A percentile compares a stretch with the other conserved stretches of the same genome.
These are phyloP conservation scores for Eupithecia subumbrata DNA, from an alignment of 2,888 invertebrate genomes.

Conservation along the genomic window DNA sequence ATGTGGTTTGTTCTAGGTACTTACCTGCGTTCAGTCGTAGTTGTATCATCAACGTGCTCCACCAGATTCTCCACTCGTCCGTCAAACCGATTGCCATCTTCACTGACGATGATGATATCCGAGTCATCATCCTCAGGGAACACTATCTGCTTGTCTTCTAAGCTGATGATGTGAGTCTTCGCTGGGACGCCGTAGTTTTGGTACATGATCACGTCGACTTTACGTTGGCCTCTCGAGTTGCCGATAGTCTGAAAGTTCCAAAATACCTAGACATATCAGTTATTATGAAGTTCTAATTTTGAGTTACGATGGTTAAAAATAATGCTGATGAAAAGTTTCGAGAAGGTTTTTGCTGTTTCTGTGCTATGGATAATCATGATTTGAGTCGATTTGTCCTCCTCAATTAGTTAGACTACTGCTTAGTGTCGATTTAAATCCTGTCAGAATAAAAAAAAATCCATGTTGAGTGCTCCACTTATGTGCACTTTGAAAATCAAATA, in stretches of 20 bases:
- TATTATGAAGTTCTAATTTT: slow-evolving; percentile 51
- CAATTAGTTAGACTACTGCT: too few species aligned
- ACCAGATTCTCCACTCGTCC: slow-evolving; percentile 58
- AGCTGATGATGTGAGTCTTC: slow-evolving; percentile 65
- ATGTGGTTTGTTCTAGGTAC: not conserved
- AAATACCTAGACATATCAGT: slow-evolving; percentile 88
- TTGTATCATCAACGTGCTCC: slow-evolving; percentile 57
- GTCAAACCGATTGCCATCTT: slow-evolving; percentile 66
- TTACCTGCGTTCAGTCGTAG: slow-evolving; percentile 59
- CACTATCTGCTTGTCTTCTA: slow-evolving; percentile 72
- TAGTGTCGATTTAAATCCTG: too few species aligned
- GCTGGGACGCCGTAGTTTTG: slow-evolving; percentile 70
- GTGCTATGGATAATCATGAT: too few species aligned
- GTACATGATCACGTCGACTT: slow-evolving; percentile 77
- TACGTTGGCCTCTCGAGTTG: slow-evolving; percentile 88
- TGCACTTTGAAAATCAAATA: not conserved
- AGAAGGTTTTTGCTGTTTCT: too few species aligned
- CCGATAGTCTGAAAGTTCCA: slow-evolving; percentile 92
- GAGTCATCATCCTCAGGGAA: slow-evolving; percentile 76
- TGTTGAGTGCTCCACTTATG: too few species aligned
- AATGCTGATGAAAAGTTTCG: slow-evolving; percentile 1
- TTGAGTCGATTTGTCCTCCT: too few species aligned
- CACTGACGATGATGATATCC: slow-evolving; percentile 78
- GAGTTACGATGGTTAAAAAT: slow-evolving; percentile 7
- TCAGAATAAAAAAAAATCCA: too few species aligned